Percentiles rank a stretch among this genome's conserved stretches.
Evolutionary conservation across 1,140 invertebrate species (phyloP).

Genomic region (Acyrthosiphon pisum): DNA sequence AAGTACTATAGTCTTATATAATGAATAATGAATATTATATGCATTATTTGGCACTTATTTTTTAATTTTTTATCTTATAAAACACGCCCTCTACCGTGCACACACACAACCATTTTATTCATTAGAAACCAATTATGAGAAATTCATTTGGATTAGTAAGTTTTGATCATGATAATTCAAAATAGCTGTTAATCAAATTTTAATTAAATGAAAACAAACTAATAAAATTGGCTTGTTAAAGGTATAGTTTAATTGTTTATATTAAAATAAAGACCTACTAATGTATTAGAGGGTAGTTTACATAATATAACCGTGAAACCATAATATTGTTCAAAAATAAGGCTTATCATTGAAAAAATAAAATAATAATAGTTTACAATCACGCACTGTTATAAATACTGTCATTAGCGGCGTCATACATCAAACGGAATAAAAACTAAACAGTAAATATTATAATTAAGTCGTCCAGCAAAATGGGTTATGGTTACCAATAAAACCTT

Average conservation of each 20-base stretch:
- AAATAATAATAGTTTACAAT: not conserved
- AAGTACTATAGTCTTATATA: too few relatives aligned
- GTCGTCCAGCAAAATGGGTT: not conserved
- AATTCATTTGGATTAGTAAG: too few relatives aligned
- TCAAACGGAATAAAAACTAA: not conserved
- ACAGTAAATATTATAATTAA: not conserved
- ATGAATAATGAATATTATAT: too few relatives aligned
- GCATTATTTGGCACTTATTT: too few relatives aligned
- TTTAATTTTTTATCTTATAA: too few relatives aligned
- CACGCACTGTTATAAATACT: not conserved
- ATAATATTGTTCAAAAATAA: not conserved
- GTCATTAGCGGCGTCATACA: not conserved
- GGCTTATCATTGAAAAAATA: too few relatives aligned
- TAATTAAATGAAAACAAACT: not conserved
- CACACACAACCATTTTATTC: too few relatives aligned
- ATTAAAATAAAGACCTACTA: not conserved
- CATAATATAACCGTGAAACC: not conserved
- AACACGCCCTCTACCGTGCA: too few relatives aligned
- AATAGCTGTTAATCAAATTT: not conserved
- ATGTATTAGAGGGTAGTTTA: not conserved
- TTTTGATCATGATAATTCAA: not conserved
- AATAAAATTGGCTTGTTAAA: not conserved
- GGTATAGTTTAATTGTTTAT: not conserved
- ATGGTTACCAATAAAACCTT: not conserved
- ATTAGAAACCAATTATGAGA: too few relatives aligned